Base-by-base conservation (phyloP, 37 sponge, comb jelly and placozoan species). In the Cladorhizidae sp. region DNA sequence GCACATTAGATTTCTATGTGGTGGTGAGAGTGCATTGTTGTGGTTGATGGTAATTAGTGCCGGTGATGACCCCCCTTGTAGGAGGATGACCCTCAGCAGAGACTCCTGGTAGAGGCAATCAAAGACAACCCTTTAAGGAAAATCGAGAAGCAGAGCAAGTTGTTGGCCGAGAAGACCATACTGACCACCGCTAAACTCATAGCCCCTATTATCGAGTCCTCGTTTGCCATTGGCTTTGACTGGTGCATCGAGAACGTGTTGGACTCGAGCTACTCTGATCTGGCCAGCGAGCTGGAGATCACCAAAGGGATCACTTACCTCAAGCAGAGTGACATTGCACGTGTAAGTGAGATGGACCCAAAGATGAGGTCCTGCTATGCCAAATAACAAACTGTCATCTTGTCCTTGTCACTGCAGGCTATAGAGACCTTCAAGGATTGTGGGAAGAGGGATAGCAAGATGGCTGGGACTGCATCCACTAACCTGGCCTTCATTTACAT, bases 231-330 rank as follows among this genome's bases (percentile, higher is more conserved):
- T 55, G 98, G 98, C 21, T 98, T 95, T 93, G 98, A 98, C 73
- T 98, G 98, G 98, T 95, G 95, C 75, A 93, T 98, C 41, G 98
- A 95, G 69, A 74, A 83, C 23, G 98, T 98, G 33, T 78, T 68
- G 50, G 74, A 57, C 18, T 98, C 98, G 5, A 85, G 51, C 36
- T 93, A 98, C 59, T 77, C 78, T 0, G 92, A 95, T 38, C 90
- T 98, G 71, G 84, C 94, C 57, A 87, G 90, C 77, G 98, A 98
- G 69, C 83, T 98, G 69, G 98, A 98, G 86, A 93, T 98, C 67
- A 93, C 94, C 26, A 98, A 98, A 68, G 98, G 92, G 2, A 67
- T 93, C 40, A 92, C 93, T 50, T 98, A 76, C 70, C 92, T 98
- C 52, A 95, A 86, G 81, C 78, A 85, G 79, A 98, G 72, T 38